Conservation (phyloP, 2,113 vertebrate genomes). For the Pelecanus crispus region DNA sequence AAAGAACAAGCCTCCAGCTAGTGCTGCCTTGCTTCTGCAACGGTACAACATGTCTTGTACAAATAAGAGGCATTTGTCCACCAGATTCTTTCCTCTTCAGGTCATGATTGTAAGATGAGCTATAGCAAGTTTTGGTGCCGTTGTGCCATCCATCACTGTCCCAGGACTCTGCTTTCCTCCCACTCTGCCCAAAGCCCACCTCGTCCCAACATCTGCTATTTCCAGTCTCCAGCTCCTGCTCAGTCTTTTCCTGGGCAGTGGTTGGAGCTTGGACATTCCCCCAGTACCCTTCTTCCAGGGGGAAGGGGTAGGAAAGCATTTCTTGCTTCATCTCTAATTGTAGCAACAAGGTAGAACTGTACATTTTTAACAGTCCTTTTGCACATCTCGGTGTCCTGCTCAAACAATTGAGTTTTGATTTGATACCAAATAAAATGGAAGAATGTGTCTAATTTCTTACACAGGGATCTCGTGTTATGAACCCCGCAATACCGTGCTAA, state of each 20-base stretch:
- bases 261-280: not conserved
- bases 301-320: not conserved
- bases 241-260: accelerated
- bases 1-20: not conserved
- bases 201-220: not conserved
- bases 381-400: not conserved
- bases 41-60: accelerated
- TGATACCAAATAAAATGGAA: not conserved
- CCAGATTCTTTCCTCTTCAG: accelerated
- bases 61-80: not conserved
- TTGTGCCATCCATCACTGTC: not conserved
- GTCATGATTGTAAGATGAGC: not conserved
- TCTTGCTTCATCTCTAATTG: not conserved
- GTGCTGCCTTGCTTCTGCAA: not conserved
- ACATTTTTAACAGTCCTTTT: not conserved
- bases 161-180: not conserved
- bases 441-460: not conserved
- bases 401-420: not conserved
- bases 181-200: not conserved
- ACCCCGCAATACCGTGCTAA: not conserved
- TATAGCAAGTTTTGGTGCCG: not conserved
- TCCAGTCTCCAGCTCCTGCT: not conserved
- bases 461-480: not conserved
- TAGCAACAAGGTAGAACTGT: not conserved
- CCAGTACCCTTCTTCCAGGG: too few relatives aligned